Percentiles rank a stretch among this genome's conserved stretches.
These are phyloP conservation scores for Hexactinellida sp. DNA, from an alignment of 37 sponge, comb jelly and placozoan species.

Conservation along the genomic window DNA sequence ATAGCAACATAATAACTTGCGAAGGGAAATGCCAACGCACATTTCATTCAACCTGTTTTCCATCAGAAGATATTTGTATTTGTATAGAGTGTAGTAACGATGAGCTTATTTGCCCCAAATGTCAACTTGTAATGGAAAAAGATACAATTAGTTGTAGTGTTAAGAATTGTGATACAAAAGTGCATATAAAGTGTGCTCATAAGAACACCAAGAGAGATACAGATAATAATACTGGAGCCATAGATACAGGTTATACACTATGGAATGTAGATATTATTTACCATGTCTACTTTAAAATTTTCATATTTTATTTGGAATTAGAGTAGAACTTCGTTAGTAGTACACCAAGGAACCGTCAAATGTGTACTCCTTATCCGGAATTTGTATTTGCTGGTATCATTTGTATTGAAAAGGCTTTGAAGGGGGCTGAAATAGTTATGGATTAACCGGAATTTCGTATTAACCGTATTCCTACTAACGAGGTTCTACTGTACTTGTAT, in stretches of 20 bases:
- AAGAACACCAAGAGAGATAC: not conserved
- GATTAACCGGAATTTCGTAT: too few species aligned
- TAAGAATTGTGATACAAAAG: not conserved
- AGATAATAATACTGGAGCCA: not conserved
- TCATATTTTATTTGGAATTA: too few species aligned
- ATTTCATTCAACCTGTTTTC: not conserved
- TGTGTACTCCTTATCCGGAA: too few species aligned
- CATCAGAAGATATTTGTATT: not conserved
- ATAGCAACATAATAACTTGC: not conserved
- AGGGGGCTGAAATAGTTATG: too few species aligned
- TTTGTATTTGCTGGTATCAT: too few species aligned
- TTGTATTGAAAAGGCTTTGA: too few species aligned
- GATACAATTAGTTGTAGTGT: not conserved
- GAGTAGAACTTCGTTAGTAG: too few species aligned
- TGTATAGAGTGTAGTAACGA: not conserved
- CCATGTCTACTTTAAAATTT: too few species aligned
- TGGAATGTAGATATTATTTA: not conserved
- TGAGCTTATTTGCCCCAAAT: not conserved
- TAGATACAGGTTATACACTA: not conserved
- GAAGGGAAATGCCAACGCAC: not conserved
- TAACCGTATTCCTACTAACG: too few species aligned
- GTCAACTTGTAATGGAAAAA: not conserved
- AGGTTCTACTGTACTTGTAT: too few species aligned
- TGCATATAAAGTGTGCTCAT: not conserved
- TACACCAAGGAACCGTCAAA: too few species aligned